A percentile compares a stretch with the other conserved stretches of the same genome.
These are phyloP conservation scores for Terebella lapidaria DNA, from an alignment of 2,888 invertebrate species.

Conservation along the genomic window DNA sequence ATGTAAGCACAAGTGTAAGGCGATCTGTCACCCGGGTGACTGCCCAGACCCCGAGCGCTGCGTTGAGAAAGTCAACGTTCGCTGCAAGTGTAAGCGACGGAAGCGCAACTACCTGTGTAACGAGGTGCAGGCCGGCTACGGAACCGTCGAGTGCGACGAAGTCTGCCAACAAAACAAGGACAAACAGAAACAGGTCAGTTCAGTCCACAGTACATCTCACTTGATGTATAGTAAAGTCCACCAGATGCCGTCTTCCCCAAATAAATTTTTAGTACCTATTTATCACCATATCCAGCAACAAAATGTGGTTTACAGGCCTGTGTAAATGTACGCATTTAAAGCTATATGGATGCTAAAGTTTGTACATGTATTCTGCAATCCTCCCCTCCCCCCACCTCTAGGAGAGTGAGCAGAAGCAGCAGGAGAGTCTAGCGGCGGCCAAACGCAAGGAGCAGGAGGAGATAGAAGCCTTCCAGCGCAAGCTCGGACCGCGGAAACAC, in stretches of 20 bases:
- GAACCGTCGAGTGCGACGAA: slow-evolving; percentile 43
- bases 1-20: slow-evolving; percentile 71
- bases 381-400: no score
- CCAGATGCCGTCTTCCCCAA: no score
- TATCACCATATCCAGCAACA: no score
- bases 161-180: slow-evolving; percentile 35
- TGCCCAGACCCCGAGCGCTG: slow-evolving; percentile 61
- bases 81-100: slow-evolving; percentile 72
- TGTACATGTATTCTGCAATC: no score
- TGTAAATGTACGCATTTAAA: no score
- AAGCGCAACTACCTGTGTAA: slow-evolving; percentile 69
- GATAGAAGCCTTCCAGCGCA: slow-evolving; percentile 48
- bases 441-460: slow-evolving; percentile 38
- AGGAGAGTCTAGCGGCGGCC: slow-evolving; percentile 36
- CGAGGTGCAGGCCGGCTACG: slow-evolving; percentile 28
- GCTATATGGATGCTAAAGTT: no score
- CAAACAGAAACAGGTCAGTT: slow-evolving; percentile 55
- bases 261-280: no score
- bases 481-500: slow-evolving; percentile 39
- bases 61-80: slow-evolving; percentile 72
- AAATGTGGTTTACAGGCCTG: no score
- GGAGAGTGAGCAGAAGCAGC: slow-evolving; percentile 38
- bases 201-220: no score
- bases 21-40: slow-evolving; percentile 43
- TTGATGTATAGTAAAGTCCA: neutral